phyloP scores from a whole-genome alignment of 2,113 vertebrate genomes.

The Albula glossodonta region DNA sequence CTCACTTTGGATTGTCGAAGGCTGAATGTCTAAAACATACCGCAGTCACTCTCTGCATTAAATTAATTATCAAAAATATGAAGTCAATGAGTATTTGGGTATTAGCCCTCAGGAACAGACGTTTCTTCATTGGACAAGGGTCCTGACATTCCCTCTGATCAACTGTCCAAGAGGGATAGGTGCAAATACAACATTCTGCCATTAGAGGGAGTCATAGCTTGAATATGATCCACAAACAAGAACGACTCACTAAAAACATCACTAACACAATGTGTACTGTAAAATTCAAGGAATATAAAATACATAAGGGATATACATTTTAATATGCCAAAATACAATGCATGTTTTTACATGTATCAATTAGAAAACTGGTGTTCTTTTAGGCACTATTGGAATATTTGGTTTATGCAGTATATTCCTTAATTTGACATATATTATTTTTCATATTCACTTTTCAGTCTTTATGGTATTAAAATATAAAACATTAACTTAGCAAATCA shows the following conservation, averaged over 20 bases:
- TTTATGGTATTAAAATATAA: conserved; percentile 17
- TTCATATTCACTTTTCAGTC: not conserved
- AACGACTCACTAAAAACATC: not conserved
- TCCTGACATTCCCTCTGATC: not conserved
- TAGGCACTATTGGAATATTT: not conserved
- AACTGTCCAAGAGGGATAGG: not conserved
- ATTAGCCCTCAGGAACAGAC: not conserved
- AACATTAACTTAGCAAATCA: conserved; percentile 13
- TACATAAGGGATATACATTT: not conserved
- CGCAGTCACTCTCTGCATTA: not conserved
- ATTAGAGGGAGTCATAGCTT: not conserved
- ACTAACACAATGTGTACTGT: not conserved
- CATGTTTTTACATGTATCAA: not conserved
- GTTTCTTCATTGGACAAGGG: not conserved
- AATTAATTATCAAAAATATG: not conserved
- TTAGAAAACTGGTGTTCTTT: not conserved
- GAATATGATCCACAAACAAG: not conserved
- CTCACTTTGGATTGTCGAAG: not conserved
- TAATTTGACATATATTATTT: not conserved
- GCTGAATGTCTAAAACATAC: not conserved
- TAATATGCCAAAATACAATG: not conserved
- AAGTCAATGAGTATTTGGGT: not conserved
- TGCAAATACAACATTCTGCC: not conserved
- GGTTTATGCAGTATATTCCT: not conserved
- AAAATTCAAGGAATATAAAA: not conserved